Evolutionary conservation across 2,888 invertebrate genomes (phyloP), one percentile per base, ranked within the genome.

Genomic region (Desoria tigrina): DNA sequence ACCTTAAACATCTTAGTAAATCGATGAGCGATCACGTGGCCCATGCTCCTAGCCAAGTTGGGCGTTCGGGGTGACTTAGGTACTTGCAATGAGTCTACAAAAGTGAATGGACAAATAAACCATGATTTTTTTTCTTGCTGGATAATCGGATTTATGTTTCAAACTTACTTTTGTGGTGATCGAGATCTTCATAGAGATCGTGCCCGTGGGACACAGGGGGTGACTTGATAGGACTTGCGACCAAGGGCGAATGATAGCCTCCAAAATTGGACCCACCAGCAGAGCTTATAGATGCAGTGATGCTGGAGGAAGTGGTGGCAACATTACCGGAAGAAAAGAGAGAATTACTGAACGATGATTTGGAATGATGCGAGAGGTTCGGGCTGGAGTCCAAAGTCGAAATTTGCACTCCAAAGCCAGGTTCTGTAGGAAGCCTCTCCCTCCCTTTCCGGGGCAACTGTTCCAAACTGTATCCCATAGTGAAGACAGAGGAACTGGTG

Each of bases 1-100:
- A 91, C 89, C 81, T 91, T 92, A 82, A 92, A 89, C 37, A 88
- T 90, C 83, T 90, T 93, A 63, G 88, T 88, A 82, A 94, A 94
- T 66, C 94, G 88, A 83, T 94, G 94, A 75, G 90, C 88, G 78
- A 94, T 94, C 81, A 89, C 88, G 81, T 94, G 90, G 68, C 90
- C 90, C 92, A 94, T 94, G 55, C 86, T 86, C 53, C 89, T 82
- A n/a, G 85, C 84, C 58, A 90, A 86, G 1, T 88, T 86, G 0
- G 90, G 90, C 56, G 91, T 90, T 77, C 90, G 86, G 2, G 92
- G 92, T 61, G 87, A 87, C 78, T 86, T 86, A 73, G 87, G 86
- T 75, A 85, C 84, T 80, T 83, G 83, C 42, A 85, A 80, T 78
- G 82, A 82, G 81, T 75, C 66, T 77, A 77, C 63, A 58, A 62